phyloP scores from a whole-genome alignment of 2,888 invertebrate genomes.

The Polyommatus iphigenia region DNA sequence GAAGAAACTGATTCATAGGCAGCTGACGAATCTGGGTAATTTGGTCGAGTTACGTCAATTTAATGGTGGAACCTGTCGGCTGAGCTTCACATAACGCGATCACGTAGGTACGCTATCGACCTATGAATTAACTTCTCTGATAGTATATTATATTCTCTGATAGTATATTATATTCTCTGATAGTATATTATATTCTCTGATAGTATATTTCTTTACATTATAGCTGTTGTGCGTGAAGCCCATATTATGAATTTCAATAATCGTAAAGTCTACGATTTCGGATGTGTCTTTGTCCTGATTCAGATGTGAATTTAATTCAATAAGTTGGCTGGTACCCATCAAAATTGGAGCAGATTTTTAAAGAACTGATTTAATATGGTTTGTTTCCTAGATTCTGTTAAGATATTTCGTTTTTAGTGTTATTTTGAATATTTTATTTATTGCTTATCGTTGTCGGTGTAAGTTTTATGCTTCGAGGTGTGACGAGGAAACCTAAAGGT shows the following conservation, averaged over 20 bases:
- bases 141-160: too few relatives aligned
- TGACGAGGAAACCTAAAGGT: slow-evolving; percentile 2
- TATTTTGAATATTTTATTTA: slow-evolving; percentile 6
- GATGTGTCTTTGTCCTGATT: not conserved
- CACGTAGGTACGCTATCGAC: too few relatives aligned
- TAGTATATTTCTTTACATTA: too few relatives aligned
- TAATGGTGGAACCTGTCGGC: too few relatives aligned
- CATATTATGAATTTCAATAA: not conserved
- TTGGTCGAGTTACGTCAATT: too few relatives aligned
- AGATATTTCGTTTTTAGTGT: not conserved
- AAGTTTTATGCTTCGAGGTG: not conserved
- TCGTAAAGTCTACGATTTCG: not conserved
- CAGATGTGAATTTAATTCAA: not conserved
- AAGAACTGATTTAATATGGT: not conserved
- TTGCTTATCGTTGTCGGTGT: slow-evolving; percentile 1
- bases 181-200: too few relatives aligned
- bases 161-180: too few relatives aligned
- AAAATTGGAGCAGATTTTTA: not conserved
- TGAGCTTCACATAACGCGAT: too few relatives aligned
- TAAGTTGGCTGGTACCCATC: not conserved
- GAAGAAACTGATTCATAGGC: too few relatives aligned
- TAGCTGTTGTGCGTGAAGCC: too few relatives aligned
- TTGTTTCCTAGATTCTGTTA: not conserved
- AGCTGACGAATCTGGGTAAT: too few relatives aligned
- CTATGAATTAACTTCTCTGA: too few relatives aligned